Evolutionary conservation across 53 echinoderm and acorn worm genomes (phyloP), one percentile per base, ranked within the genome.

Genomic region (Stichopus horrens): DNA sequence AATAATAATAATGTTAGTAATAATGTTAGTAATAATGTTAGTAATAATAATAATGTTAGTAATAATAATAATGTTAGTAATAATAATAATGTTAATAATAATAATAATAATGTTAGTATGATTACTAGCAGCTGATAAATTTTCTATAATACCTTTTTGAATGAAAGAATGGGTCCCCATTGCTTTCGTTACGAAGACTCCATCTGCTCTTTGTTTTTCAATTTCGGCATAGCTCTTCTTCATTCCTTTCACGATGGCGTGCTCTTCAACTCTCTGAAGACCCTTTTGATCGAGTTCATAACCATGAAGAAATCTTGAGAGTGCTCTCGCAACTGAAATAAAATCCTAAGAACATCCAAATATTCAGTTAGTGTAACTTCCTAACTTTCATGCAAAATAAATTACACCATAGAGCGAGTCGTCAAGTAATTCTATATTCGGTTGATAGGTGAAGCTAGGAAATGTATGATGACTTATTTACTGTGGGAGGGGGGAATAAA

Each of bases 141-240:
- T 5, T 71, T 7, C 20, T 74, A 74, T 9, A 7, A 16, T 83
- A 83, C 83, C 83, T 83, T 83, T 83, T n/a, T 55, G 55, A 7
- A 83, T 57, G 23, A 83, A 83, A 11, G 83, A 58, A 21, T n/a
- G 16, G 19, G 18, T 6, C 21, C 83, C 83, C 83, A 83, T 83
- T 55, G 83, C 83, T 16, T 83, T 83, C 10, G 57, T 57, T 4
- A 83, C 6, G 7, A 57, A 13, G 5, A 7, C 7, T 20, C 83
- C 83, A 58, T 57, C 58, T 54, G 57, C n/a, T 5, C 55, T 58
- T 6, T 57, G 13, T 57, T 83, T 83, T 10, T 83, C 83, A 20
- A 83, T 83, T 4, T 83, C 83, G 83, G 54, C 83, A 58, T 83
- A 83, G n/a, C 19, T 83, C 57, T 83, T 57, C 23, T 83, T 83